Percentiles rank a stretch among this genome's conserved stretches.
phyloP scores from a whole-genome alignment of 2,113 vertebrate genomes.

The Conger conger region DNA sequence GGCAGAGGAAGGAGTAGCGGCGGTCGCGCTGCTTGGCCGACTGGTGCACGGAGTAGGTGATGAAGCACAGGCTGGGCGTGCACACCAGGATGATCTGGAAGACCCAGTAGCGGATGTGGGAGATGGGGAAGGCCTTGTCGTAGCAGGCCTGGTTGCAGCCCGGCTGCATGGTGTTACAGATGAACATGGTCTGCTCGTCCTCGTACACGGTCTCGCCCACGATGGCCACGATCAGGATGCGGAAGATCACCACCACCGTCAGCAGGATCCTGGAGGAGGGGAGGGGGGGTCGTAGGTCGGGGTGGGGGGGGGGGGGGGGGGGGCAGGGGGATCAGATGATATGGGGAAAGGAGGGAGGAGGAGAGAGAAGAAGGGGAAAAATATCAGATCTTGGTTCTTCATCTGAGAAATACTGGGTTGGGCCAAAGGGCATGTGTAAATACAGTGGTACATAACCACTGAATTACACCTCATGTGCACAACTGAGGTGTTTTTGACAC shows the following conservation, averaged over 20 bases:
- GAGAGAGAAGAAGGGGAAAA: background rate
- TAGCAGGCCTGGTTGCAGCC: conserved; percentile 91
- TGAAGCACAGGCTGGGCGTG: conserved; percentile 88
- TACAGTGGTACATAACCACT: no score
- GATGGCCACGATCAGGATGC: conserved; percentile 87
- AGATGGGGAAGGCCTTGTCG: conserved; percentile 87
- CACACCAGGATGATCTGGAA: conserved; percentile 91
- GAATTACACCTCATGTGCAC: no score
- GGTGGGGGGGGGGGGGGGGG: background rate
- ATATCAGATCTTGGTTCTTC: background rate
- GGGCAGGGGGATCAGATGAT: background rate
- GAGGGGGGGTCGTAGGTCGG: conserved; percentile 31
- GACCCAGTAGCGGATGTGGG: conserved; percentile 91
- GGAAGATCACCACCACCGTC: conserved; percentile 90
- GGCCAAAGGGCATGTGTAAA: background rate
- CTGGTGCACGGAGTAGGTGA: conserved; percentile 88
- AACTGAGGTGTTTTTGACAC: no score
- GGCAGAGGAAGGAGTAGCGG: conserved; percentile 77
- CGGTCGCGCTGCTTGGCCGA: conserved; percentile 82
- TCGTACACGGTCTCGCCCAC: conserved; percentile 89
- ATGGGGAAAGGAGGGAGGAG: conserved; percentile 4
- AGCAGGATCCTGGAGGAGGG: conserved; percentile 76
- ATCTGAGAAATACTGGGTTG: background rate
- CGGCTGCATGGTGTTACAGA: conserved; percentile 86
- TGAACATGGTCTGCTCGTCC: conserved; percentile 88